Evolutionary conservation across 2,113 vertebrate genomes (phyloP).

Genomic region (Corvus moneduloides): DNA sequence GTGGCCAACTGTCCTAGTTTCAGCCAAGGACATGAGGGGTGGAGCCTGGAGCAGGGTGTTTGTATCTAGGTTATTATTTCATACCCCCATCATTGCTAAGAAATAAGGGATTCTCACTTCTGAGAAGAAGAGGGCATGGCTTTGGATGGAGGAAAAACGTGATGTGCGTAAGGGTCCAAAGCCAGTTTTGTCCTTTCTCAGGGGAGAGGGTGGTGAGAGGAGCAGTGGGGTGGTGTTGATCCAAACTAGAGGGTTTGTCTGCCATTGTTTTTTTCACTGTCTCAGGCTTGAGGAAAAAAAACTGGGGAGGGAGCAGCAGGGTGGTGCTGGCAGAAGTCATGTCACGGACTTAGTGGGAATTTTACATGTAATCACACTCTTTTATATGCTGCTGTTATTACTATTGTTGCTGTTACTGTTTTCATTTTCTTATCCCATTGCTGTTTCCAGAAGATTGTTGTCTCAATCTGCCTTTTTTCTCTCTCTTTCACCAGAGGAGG

Average conservation of each 20-base stretch:
- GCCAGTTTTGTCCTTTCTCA: neutral
- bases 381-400: neutral
- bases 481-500: rapidly evolving
- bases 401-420: neutral
- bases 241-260: neutral
- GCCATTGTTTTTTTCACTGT: neutral
- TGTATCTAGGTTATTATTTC: neutral
- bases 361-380: neutral
- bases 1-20: neutral
- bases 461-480: neutral
- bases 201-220: neutral
- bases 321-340: rapidly evolving
- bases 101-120: neutral
- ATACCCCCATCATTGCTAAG: rapidly evolving
- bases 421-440: neutral
- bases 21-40: neutral
- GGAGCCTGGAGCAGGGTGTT: neutral
- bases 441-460: neutral
- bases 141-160: neutral
- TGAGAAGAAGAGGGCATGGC: neutral
- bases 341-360: rapidly evolving
- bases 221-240: neutral
- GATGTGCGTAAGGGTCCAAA: rapidly evolving
- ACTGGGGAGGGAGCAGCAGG: neutral
- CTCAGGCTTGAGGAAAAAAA: neutral